Percentiles rank a stretch among this genome's conserved stretches.
Evolutionary conservation across 2,113 vertebrate genomes (phyloP).

Genomic region (Lycaon pictus): DNA sequence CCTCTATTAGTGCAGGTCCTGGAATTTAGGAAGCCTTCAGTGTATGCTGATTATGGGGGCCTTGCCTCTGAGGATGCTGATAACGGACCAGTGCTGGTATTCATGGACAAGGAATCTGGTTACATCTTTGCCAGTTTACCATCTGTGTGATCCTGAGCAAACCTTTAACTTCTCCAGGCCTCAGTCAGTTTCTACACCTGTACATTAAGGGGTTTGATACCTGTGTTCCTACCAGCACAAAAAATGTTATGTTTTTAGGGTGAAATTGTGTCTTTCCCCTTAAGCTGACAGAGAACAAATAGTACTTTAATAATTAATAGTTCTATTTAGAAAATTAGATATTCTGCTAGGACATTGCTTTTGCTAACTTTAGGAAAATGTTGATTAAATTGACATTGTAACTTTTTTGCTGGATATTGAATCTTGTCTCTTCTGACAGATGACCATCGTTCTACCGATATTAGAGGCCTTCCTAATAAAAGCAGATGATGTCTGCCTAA

Average conservation of each 20-base stretch:
- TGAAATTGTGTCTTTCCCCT: slow-evolving; percentile 1
- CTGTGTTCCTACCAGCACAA: slow-evolving; percentile 15
- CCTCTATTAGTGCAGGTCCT: not conserved
- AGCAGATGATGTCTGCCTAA: not conserved
- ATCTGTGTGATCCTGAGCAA: not conserved
- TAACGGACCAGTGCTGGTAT: too few relatives aligned
- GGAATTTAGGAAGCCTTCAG: not conserved
- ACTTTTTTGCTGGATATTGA: slow-evolving; percentile 31
- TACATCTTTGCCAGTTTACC: not conserved
- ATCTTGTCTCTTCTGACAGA: not conserved
- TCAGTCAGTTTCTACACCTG: not conserved
- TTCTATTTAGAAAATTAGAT: slow-evolving; percentile 1
- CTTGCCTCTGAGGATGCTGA: not conserved
- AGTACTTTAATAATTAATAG: slow-evolving; percentile 35
- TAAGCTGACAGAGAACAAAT: slow-evolving; percentile 9
- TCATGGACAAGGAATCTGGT: not conserved
- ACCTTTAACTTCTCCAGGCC: not conserved
- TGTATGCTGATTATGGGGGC: not conserved
- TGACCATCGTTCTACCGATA: not conserved
- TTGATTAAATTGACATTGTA: not conserved
- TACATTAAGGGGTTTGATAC: not conserved
- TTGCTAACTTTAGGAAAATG: not conserved
- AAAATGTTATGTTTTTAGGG: not conserved
- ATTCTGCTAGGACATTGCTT: not conserved
- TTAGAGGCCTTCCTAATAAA: not conserved